Conservation (phyloP, 2,888 invertebrate genomes). For the Polyommatus iphigenia region DNA sequence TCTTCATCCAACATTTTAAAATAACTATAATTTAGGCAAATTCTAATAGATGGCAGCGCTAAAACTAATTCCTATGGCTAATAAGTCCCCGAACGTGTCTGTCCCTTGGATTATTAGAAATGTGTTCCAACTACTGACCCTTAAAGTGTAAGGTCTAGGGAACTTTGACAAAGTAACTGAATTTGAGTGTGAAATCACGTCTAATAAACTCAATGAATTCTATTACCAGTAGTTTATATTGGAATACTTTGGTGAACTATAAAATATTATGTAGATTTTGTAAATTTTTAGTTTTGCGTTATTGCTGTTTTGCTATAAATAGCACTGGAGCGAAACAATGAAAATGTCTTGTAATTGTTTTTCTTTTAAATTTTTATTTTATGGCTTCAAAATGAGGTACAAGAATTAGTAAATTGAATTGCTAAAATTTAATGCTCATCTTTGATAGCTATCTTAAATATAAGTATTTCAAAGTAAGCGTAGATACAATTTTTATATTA, state of each 20-base stretch:
- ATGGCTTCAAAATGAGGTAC: background rate
- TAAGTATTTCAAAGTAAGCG: too few relatives aligned
- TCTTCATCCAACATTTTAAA: too few relatives aligned
- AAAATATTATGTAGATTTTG: background rate
- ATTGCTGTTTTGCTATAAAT: background rate
- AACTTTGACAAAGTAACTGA: constrained; percentile 20
- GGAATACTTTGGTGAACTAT: background rate
- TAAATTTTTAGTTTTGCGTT: background rate
- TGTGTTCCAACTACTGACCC: constrained; percentile 14
- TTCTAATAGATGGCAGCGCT: background rate
- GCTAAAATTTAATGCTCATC: too few relatives aligned
- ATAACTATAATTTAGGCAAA: background rate
- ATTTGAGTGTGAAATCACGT: background rate
- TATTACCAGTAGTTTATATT: background rate
- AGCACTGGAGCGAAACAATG: background rate
- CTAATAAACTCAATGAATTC: background rate
- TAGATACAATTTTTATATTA: too few relatives aligned
- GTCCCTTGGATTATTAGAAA: background rate
- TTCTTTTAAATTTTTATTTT: background rate
- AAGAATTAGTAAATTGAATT: too few relatives aligned
- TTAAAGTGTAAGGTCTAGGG: constrained; percentile 4
- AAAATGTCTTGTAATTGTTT: too few relatives aligned
- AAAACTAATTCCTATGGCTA: background rate
- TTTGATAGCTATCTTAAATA: too few relatives aligned
- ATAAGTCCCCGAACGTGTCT: background rate